Evolutionary conservation across 2,797 vertebrate species (phyloP).

Genomic region (Sebastes vulpes): DNA sequence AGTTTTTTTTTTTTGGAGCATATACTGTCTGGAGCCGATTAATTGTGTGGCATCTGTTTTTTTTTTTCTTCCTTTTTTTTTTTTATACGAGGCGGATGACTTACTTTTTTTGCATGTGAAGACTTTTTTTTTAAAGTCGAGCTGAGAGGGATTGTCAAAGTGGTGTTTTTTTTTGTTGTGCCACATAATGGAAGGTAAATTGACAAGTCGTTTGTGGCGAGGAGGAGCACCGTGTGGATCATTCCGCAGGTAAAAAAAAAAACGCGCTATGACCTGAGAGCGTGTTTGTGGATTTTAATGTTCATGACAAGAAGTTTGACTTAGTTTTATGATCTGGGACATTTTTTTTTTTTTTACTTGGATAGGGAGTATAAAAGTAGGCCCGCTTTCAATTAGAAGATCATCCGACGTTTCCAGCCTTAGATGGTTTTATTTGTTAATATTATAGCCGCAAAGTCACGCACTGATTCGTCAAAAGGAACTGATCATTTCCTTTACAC

Average conservation of each 20-base stretch:
- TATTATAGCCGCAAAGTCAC: conserved; percentile 84
- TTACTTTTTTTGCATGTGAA: conserved; percentile 45
- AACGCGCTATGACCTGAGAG: conserved; percentile 69
- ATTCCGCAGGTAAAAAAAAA: conserved; percentile 76
- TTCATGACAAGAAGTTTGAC: background rate
- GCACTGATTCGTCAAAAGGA: conserved; percentile 85
- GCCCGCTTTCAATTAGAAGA: conserved; percentile 54
- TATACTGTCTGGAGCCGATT: conserved; percentile 59
- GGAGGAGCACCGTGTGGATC: conserved; percentile 81
- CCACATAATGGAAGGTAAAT: conserved; percentile 82
- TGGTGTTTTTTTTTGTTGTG: background rate
- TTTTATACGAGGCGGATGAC: conserved; percentile 36
- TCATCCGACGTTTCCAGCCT: conserved; percentile 60
- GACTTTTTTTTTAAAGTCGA: conserved; percentile 10
- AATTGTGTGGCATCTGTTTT: conserved; percentile 49
- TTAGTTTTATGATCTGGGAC: conserved; percentile 7
- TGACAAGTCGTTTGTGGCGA: conserved; percentile 79
- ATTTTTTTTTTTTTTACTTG: background rate
- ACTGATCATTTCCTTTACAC: conserved; percentile 75
- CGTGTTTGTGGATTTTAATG: conserved; percentile 50
- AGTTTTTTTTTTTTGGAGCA: conserved; percentile 54
- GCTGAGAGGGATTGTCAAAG: conserved; percentile 51
- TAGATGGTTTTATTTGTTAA: conserved; percentile 80
- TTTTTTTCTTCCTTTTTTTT: background rate
- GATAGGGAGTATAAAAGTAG: conserved; percentile 31